Percentiles rank a stretch among this genome's conserved stretches.
These are phyloP conservation scores for Danaus melanippus DNA, from an alignment of 1,140 invertebrate species.

Conservation along the genomic window DNA sequence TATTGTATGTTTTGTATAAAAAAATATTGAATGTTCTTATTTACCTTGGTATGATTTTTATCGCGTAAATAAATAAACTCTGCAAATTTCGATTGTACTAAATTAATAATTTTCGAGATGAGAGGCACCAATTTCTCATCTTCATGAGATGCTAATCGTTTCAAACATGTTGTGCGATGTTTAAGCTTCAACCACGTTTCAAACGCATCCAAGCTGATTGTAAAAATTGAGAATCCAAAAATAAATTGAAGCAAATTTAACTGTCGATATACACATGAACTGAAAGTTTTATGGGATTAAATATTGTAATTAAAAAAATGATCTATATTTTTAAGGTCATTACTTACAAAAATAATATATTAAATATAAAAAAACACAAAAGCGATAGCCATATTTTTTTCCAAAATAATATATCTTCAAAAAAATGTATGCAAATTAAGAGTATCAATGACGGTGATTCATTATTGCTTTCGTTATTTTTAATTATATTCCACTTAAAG, in stretches of 20 bases:
- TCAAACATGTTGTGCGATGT: conserved; percentile 55
- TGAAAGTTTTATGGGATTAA: conserved; percentile 30
- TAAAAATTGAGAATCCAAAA: conserved; percentile 29
- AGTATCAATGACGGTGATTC: conserved; percentile 22
- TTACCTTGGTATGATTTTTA: conserved; percentile 61
- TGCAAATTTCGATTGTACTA: conserved; percentile 33
- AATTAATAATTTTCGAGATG: conserved; percentile 25
- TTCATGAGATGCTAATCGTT: conserved; percentile 40
- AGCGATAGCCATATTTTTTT: conserved; percentile 58
- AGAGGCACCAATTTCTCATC: conserved; percentile 32
- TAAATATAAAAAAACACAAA: conserved; percentile 44
- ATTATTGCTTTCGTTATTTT: conserved; percentile 27
- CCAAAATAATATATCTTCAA: conserved; percentile 63
- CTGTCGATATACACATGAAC: conserved; percentile 40
- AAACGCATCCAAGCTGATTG: conserved; percentile 46
- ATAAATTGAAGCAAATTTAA: conserved; percentile 46
- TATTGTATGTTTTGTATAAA: not conserved
- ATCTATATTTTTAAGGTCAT: not conserved
- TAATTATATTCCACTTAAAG: conserved; percentile 28
- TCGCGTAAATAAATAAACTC: conserved; percentile 47
- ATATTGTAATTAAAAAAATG: conserved; percentile 8
- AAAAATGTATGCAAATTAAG: conserved; percentile 30
- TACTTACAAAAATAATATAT: conserved; percentile 55
- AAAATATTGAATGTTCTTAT: conserved; percentile 9
- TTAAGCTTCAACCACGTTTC: conserved; percentile 62